Conservation (phyloP, 2,888 invertebrate genomes). For the Eretmocerus hayati region DNA sequence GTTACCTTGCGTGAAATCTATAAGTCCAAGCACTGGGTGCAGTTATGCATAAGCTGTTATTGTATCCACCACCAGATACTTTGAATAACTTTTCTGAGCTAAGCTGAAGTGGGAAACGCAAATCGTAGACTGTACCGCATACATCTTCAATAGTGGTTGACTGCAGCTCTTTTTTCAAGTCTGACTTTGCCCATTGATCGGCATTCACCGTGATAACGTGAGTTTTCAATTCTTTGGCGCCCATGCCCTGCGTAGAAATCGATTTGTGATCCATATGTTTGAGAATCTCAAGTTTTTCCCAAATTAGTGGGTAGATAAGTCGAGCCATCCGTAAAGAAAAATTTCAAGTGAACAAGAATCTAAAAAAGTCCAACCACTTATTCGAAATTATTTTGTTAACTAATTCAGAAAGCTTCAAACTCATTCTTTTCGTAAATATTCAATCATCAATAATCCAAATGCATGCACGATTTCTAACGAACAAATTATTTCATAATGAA, state of each 20-base stretch:
- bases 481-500: background rate
- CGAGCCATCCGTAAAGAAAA: too few species aligned
- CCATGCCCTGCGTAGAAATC: slow-evolving; percentile 41
- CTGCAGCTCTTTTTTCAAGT: background rate
- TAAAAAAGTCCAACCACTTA: too few species aligned
- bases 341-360: too few species aligned
- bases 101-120: slow-evolving; percentile 46
- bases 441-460: too few species aligned
- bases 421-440: too few species aligned
- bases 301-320: too few species aligned
- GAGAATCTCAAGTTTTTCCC: too few species aligned
- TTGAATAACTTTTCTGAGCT: slow-evolving; percentile 33
- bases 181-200: slow-evolving; percentile 24
- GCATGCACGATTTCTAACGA: background rate
- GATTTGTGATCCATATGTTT: too few species aligned
- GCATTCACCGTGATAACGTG: slow-evolving; percentile 47
- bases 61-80: slow-evolving; percentile 49
- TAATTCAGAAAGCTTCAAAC: too few species aligned
- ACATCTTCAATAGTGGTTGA: slow-evolving; percentile 19
- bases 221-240: slow-evolving; percentile 38
- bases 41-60: slow-evolving; percentile 49
- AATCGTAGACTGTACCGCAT: slow-evolving; percentile 46
- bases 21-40: slow-evolving; percentile 28
- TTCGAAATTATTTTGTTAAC: too few species aligned
- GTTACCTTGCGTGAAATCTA: slow-evolving; percentile 41